Conservation (phyloP, 2,113 vertebrate genomes). For the Plecturocebus donacophilus region DNA sequence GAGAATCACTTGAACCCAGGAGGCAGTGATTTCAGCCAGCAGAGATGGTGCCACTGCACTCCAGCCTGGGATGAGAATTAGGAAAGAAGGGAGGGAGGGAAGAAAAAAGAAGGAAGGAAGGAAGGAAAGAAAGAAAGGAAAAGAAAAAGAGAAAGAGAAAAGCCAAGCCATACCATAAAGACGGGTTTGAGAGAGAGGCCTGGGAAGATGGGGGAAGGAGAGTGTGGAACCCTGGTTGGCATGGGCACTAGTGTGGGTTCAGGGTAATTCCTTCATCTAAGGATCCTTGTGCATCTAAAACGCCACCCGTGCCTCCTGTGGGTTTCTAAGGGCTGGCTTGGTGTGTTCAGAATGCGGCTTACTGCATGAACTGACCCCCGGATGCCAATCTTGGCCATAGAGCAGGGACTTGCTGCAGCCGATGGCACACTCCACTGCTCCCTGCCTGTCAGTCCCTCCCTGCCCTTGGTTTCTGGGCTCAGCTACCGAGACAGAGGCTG, state of each 20-base stretch:
- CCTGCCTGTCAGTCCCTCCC: neutral
- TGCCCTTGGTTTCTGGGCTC: neutral
- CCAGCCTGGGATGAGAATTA: neutral
- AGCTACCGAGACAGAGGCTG: neutral
- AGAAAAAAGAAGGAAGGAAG: too few relatives aligned
- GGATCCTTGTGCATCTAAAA: neutral
- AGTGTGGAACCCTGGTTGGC: neutral
- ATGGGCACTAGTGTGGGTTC: neutral
- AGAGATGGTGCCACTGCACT: neutral
- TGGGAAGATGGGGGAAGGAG: neutral
- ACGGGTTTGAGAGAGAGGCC: neutral
- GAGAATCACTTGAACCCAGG: neutral
- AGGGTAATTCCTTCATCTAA: neutral
- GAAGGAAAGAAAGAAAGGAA: neutral
- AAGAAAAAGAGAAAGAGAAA: neutral
- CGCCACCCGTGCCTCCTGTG: neutral
- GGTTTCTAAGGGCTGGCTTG: accelerated
- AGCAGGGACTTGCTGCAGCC: accelerated
- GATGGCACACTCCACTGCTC: neutral
- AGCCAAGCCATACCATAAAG: too few relatives aligned
- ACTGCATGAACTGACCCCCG: too few relatives aligned
- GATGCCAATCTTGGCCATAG: neutral
- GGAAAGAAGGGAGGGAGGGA: too few relatives aligned
- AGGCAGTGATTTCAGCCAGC: neutral
- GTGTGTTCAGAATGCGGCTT: neutral